Conservation (phyloP, 2,888 invertebrate genomes). For the Biston betularia region DNA sequence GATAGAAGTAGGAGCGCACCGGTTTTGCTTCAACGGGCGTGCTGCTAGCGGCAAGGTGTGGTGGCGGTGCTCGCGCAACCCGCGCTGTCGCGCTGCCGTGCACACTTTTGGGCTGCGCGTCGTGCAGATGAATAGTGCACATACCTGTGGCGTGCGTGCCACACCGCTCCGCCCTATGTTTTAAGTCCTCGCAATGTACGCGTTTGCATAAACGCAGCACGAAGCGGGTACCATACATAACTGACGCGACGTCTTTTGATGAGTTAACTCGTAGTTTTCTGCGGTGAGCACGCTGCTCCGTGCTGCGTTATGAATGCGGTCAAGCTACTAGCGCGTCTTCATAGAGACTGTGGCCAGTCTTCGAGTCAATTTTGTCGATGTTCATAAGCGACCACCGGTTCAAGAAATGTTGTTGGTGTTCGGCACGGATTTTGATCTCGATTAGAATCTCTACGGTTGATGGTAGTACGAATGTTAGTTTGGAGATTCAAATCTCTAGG, state of each 20-base stretch:
- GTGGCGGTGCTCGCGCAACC: conserved; percentile 83
- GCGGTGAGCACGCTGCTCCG: not conserved
- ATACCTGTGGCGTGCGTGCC: conserved; percentile 81
- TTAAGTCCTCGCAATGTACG: conserved; percentile 47
- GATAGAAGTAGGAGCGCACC: conserved; percentile 81
- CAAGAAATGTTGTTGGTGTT: conserved; percentile 64
- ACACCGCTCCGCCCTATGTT: conserved; percentile 82
- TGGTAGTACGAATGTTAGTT: conserved; percentile 46
- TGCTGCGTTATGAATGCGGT: conserved; percentile 9
- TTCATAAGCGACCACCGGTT: conserved; percentile 65
- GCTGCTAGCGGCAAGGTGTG: conserved; percentile 83
- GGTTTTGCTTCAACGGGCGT: conserved; percentile 82
- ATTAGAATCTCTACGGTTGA: conserved; percentile 46
- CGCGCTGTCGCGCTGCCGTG: conserved; percentile 80
- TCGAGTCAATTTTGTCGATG: conserved; percentile 61
- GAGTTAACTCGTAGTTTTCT: not conserved
- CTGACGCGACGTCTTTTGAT: not conserved
- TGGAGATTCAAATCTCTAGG: conserved; percentile 58
- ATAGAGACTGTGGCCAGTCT: conserved; percentile 27
- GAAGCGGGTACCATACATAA: not conserved
- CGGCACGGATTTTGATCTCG: conserved; percentile 76
- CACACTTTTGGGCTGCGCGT: conserved; percentile 81
- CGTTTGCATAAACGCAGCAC: conserved; percentile 8
- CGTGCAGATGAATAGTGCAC: conserved; percentile 83
- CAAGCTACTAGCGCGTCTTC: conserved; percentile 1